Conservation (phyloP, 2,888 invertebrate species). For the Cremastobaeus sp. region DNA sequence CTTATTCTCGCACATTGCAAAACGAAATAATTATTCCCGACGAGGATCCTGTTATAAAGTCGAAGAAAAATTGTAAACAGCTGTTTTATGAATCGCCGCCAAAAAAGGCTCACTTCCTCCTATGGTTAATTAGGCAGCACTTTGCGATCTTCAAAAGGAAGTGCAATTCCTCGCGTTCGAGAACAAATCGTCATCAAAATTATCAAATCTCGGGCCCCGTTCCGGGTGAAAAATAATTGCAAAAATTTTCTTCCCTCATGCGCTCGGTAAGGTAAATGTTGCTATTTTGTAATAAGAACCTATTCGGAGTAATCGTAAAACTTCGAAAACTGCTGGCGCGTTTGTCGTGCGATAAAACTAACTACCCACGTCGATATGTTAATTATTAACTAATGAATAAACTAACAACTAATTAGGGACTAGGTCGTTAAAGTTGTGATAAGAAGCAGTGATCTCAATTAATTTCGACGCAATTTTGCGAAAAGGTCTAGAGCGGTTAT, state of each 20-base stretch:
- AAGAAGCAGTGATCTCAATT: slow-evolving; percentile 23
- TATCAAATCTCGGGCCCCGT: too few species aligned
- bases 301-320: too few species aligned
- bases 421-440: slow-evolving; percentile 12
- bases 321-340: not conserved
- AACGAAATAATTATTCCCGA: slow-evolving; percentile 57
- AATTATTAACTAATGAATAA: slow-evolving; percentile 40
- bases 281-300: too few species aligned
- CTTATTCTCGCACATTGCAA: slow-evolving; percentile 39
- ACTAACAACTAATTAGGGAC: slow-evolving; percentile 30
- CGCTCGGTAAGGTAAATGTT: too few species aligned
- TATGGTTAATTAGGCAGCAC: slow-evolving; percentile 21
- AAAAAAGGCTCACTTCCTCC: slow-evolving; percentile 39
- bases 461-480: slow-evolving; percentile 18
- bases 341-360: not conserved
- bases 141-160: slow-evolving; percentile 2
- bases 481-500: too few species aligned
- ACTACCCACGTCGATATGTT: slow-evolving; percentile 32
- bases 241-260: too few species aligned
- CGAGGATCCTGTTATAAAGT: slow-evolving; percentile 46
- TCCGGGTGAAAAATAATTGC: too few species aligned
- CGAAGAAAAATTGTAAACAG: slow-evolving; percentile 32
- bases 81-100: slow-evolving; percentile 37
- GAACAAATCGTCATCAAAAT: too few species aligned
- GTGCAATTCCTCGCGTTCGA: not conserved